Conservation (phyloP, 1,140 invertebrate species). For the Saccostrea glomerata region DNA sequence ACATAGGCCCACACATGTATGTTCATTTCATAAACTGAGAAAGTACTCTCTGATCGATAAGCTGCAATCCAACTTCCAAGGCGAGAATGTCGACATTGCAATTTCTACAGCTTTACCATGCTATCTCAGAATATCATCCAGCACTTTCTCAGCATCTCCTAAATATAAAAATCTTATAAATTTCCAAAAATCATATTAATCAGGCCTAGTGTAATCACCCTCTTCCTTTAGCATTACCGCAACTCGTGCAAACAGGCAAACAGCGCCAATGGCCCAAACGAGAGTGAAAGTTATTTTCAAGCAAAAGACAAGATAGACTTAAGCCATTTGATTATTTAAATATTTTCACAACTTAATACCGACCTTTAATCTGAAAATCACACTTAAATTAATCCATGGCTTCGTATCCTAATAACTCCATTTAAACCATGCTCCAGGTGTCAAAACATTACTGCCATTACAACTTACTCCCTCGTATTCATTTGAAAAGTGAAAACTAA, state of each 20-base stretch:
- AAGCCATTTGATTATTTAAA: not conserved
- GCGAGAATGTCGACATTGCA: too few species aligned
- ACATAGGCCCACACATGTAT: too few species aligned
- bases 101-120: too few species aligned
- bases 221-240: too few species aligned
- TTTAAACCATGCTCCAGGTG: slow-evolving; percentile 34
- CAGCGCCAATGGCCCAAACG: not conserved
- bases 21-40: too few species aligned
- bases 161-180: too few species aligned
- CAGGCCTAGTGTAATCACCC: too few species aligned
- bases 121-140: too few species aligned
- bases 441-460: slow-evolving; percentile 23
- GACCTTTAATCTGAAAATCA: slow-evolving; percentile 16
- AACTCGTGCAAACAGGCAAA: not conserved
- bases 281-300: not conserved
- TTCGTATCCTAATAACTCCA: slow-evolving; percentile 30
- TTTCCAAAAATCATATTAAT: too few species aligned
- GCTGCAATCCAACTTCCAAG: too few species aligned
- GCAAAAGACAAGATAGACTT: not conserved
- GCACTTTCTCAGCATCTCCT: too few species aligned
- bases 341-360: not conserved
- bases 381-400: not conserved
- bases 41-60: too few species aligned
- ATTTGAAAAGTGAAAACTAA: not conserved
- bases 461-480: not conserved